phyloP scores from a whole-genome alignment of 2,888 invertebrate genomes.

The Isotomurus palustris region DNA sequence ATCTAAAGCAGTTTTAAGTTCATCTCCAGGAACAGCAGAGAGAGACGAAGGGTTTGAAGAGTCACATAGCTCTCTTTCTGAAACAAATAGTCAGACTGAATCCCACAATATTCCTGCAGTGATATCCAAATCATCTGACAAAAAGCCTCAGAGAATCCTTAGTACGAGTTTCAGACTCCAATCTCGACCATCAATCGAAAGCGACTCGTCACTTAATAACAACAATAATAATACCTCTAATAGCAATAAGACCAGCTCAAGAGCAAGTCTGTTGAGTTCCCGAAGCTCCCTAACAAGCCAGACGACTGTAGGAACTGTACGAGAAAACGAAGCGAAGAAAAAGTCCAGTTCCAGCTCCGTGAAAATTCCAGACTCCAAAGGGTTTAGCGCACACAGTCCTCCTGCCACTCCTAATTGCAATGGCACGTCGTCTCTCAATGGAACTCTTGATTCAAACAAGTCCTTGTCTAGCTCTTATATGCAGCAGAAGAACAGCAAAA shows the following conservation, averaged over 20 bases:
- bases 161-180: constrained; percentile 47
- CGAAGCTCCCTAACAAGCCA: constrained; percentile 78
- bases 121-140: not conserved
- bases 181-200: too few relatives aligned
- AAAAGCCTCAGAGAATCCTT: constrained; percentile 15
- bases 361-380: not conserved
- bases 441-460: constrained; percentile 6
- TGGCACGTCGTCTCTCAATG: not conserved
- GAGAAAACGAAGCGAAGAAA: constrained; percentile 54
- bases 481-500: constrained; percentile 9
- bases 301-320: constrained; percentile 70
- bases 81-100: constrained; percentile 78
- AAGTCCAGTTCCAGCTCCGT: constrained; percentile 52
- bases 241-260: constrained; percentile 55
- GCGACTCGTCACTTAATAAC: constrained; percentile 47
- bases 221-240: constrained; percentile 23
- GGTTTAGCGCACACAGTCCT: not conserved
- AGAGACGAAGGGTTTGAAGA: constrained; percentile 90
- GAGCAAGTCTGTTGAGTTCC: constrained; percentile 75
- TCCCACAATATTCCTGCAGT: constrained; percentile 47
- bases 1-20: constrained; percentile 31
- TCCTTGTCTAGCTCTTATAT: not conserved
- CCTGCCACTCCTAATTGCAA: not conserved
- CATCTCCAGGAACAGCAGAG: constrained; percentile 52
- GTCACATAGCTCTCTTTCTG: constrained; percentile 79